Evolutionary conservation across 1,140 invertebrate genomes (phyloP).

Genomic region (Calephelis nemesis): DNA sequence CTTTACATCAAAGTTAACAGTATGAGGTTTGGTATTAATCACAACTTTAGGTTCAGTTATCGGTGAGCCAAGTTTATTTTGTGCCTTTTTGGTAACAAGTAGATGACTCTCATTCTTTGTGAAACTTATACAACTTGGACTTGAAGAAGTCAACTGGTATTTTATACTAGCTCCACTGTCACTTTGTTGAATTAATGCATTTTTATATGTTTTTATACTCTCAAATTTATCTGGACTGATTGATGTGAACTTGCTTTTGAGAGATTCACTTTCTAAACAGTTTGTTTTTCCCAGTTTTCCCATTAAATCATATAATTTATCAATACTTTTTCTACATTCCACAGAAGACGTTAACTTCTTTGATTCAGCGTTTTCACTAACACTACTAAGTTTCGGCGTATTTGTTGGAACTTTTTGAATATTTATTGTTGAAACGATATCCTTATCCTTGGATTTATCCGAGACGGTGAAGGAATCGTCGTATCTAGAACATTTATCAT

Average conservation of each 20-base stretch:
- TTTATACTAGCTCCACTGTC: constrained; percentile 62
- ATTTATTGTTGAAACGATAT: constrained; percentile 17
- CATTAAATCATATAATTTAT: constrained; percentile 65
- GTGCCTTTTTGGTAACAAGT: not conserved
- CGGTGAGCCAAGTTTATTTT: constrained; percentile 29
- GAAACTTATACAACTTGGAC: constrained; percentile 51
- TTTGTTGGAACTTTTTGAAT: constrained; percentile 35
- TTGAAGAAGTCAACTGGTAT: constrained; percentile 48
- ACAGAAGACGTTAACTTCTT: constrained; percentile 36
- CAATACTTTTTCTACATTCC: constrained; percentile 62
- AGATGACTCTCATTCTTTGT: constrained; percentile 30
- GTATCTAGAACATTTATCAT: constrained; percentile 17
- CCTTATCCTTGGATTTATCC: constrained; percentile 20
- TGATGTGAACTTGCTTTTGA: constrained; percentile 21
- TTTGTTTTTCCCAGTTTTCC: constrained; percentile 42
- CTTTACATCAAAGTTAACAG: constrained; percentile 35
- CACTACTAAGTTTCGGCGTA: constrained; percentile 30
- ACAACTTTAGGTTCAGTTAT: constrained; percentile 52
- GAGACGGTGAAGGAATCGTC: constrained; percentile 11
- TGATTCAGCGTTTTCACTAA: constrained; percentile 1
- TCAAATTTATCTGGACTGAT: constrained; percentile 22
- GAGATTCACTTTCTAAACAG: constrained; percentile 24
- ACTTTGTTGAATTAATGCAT: constrained; percentile 31
- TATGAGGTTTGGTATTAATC: constrained; percentile 49
- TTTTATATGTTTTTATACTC: not conserved